phyloP scores from a whole-genome alignment of 2,797 vertebrate genomes.

The Malurus splendens region DNA sequence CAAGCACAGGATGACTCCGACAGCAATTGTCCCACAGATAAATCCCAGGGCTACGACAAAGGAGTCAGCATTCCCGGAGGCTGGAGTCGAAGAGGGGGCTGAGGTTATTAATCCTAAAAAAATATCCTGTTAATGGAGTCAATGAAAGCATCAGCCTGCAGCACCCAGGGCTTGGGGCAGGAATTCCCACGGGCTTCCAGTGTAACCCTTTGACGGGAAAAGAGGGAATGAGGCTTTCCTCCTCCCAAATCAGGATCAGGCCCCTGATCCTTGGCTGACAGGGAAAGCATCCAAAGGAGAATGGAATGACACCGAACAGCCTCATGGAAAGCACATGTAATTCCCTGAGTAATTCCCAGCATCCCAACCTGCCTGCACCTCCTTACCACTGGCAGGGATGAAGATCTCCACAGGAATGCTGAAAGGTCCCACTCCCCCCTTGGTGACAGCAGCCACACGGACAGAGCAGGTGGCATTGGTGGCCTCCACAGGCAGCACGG shows the following conservation, averaged over 20 bases:
- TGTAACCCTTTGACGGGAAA: fast-evolving
- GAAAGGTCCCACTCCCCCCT: constrained; percentile 83
- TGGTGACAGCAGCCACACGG: constrained; percentile 84
- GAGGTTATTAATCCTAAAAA: constrained; percentile 56
- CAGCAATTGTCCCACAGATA: constrained; percentile 71
- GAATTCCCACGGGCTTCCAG: not conserved
- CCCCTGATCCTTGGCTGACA: not conserved
- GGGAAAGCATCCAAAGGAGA: not conserved
- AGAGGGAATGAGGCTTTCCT: not conserved
- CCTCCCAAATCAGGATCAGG: not conserved
- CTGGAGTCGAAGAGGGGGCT: constrained; percentile 78
- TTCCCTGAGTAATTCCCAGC: fast-evolving
- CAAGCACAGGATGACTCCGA: constrained; percentile 77
- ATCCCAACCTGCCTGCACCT: not conserved
- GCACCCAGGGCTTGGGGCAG: not conserved
- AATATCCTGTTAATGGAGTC: constrained; percentile 9
- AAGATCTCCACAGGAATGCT: constrained; percentile 74
- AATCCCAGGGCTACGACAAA: constrained; percentile 77
- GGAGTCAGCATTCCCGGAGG: constrained; percentile 65
- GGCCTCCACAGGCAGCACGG: constrained; percentile 57
- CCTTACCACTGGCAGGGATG: constrained; percentile 77
- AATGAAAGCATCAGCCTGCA: not conserved
- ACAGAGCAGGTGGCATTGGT: constrained; percentile 85
- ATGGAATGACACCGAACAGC: not conserved
- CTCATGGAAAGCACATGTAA: not conserved